Evolutionary conservation across 2,113 vertebrate genomes (phyloP).

Genomic region (Cephalopterus ornatus): DNA sequence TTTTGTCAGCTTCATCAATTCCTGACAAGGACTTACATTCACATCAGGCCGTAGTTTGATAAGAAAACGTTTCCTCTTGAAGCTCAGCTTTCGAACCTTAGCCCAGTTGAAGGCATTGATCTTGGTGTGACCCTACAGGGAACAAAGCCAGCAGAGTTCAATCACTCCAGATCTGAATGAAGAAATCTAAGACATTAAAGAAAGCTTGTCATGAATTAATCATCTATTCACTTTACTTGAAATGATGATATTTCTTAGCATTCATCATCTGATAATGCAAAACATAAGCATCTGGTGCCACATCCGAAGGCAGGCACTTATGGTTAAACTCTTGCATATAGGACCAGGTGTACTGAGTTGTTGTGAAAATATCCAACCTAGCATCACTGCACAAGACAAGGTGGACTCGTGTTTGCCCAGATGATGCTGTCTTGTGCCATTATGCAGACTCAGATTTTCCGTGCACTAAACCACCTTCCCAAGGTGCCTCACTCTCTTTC

Average conservation of each 20-base stretch:
- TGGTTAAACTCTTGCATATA: background rate
- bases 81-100: constrained; percentile 97
- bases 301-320: background rate
- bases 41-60: constrained; percentile 93
- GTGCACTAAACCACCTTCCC: background rate
- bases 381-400: background rate
- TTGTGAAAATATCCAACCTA: background rate
- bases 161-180: background rate
- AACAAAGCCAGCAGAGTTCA: constrained; percentile 7
- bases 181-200: background rate
- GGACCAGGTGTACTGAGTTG: background rate
- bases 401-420: background rate
- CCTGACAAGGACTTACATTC: constrained; percentile 82
- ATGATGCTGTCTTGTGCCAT: background rate
- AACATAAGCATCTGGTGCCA: background rate
- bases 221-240: background rate
- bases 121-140: constrained; percentile 87
- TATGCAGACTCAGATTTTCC: background rate
- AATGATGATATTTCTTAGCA: background rate
- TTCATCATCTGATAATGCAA: background rate
- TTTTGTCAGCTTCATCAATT: background rate
- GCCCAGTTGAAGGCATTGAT: constrained; percentile 99
- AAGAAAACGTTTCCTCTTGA: constrained; percentile 97
- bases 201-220: background rate
- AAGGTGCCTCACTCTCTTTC: background rate